Evolutionary conservation across 2,113 vertebrate genomes (phyloP), one percentile per base, ranked within the genome.

Genomic region (Paraplagusia blochii): DNA sequence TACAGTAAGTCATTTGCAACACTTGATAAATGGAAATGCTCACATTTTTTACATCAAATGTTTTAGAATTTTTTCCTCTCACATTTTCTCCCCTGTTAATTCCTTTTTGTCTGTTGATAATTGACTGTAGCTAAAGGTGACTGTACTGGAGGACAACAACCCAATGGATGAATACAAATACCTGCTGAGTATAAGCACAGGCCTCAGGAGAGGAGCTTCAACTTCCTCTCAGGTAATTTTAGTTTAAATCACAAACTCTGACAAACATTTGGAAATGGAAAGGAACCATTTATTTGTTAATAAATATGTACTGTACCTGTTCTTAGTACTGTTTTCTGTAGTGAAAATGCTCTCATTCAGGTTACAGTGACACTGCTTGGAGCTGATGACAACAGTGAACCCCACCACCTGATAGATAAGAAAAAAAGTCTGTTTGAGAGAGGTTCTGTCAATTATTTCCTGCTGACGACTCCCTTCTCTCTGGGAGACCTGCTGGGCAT

Each of bases 171-270:
- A 91, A 56, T 95, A 95, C 58, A 72, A 84, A 42, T 95, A 98
- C 39, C 83, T 98, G 44, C 66, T 98, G 76, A 93, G 86, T 12
- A 82, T 97, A 79, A 90, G 89, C 58, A 98, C 94, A 0, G 94
- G 95, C 15, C 91, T 94, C 66, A 90, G 93, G 1, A 85, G 90
- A 0, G 94, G 94, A 3, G 92, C 94, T 45, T 90, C 90, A 53
- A 95, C 94, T 1, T 94, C 94, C n/a, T 92, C 95, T 44, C 87
- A 95, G 92, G 94, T 97, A 16, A 57, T 72, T 40, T n/a, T n/a
- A 15, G 6, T 7, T 13, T 40, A 12, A 12, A 9, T 5, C 36
- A 39, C 36, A 11, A 12, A 42, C 14, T 42, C 11, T 6, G 6
- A 2, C 10, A 42, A 42, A 12, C 7, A 11, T 13, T 13, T 10